phyloP scores from a whole-genome alignment of 1,140 invertebrate species.

The Drosophila parvula region DNA sequence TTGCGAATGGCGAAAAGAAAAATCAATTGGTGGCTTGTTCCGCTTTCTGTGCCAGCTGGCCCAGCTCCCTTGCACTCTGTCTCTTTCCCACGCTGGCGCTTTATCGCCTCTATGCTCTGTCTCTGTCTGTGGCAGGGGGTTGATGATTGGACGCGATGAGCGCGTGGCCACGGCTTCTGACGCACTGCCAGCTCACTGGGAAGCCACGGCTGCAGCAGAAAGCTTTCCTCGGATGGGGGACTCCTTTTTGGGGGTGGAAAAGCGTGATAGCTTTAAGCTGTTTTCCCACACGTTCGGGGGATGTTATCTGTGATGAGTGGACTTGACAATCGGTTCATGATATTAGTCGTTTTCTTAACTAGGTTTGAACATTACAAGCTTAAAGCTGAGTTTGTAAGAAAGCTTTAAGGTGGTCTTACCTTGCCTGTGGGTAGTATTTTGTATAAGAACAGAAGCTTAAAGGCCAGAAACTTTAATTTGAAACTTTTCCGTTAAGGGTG shows the following conservation, averaged over 20 bases:
- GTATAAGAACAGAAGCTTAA: too few relatives aligned
- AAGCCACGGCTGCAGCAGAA: not conserved
- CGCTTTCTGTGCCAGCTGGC: conserved; percentile 65
- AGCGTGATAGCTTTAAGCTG: conserved; percentile 8
- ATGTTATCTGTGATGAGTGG: not conserved
- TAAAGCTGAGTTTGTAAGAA: too few relatives aligned
- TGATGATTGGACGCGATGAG: conserved; percentile 24
- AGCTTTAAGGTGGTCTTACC: too few relatives aligned
- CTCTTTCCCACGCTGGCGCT: not conserved
- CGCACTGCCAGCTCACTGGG: conserved; percentile 45
- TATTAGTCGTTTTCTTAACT: too few relatives aligned
- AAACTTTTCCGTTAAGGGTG: not conserved
- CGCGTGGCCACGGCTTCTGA: conserved; percentile 55
- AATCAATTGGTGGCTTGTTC: conserved; percentile 67
- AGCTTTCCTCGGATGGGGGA: conserved; percentile 24
- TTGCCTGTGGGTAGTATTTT: too few relatives aligned
- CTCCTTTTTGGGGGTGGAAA: conserved; percentile 25
- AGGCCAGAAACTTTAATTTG: too few relatives aligned
- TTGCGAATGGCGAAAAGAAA: conserved; percentile 58
- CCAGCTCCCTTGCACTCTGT: conserved; percentile 36
- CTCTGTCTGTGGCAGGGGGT: conserved; percentile 1
- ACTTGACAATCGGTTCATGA: not conserved
- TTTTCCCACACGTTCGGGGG: too few relatives aligned
- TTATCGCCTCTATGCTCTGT: not conserved
- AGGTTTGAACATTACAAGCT: not conserved